These are phyloP conservation scores for Eueides isabella DNA, from an alignment of 1,140 invertebrate species.

Conservation along the genomic window DNA sequence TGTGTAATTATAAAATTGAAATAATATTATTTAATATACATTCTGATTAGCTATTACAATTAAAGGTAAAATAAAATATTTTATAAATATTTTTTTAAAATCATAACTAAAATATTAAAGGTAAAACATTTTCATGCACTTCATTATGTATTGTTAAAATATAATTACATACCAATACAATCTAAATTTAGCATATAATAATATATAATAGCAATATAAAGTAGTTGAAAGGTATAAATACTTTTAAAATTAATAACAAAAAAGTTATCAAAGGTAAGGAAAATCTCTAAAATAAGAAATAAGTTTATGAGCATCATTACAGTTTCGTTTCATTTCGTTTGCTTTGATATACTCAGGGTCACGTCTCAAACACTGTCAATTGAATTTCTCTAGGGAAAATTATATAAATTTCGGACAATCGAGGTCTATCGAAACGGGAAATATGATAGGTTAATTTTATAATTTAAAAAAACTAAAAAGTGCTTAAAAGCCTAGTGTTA, in stretches of 20 bases:
- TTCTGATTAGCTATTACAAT: too few species aligned
- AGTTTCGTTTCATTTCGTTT: slow-evolving; percentile 57
- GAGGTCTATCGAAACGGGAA: background rate
- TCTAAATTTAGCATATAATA: too few species aligned
- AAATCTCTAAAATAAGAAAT: background rate
- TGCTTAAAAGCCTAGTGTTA: too few species aligned
- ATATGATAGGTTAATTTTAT: too few species aligned
- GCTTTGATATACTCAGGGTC: slow-evolving; percentile 60
- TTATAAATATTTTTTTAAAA: background rate
- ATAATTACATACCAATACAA: too few species aligned
- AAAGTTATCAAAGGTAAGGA: background rate
- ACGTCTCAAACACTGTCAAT: slow-evolving; percentile 49
- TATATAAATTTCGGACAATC: slow-evolving; percentile 55
- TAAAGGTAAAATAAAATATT: background rate
- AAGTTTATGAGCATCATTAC: slow-evolving; percentile 50
- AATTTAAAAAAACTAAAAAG: too few species aligned
- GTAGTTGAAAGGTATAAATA: background rate
- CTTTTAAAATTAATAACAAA: background rate
- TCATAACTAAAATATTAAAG: background rate
- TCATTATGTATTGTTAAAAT: too few species aligned
- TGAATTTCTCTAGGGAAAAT: slow-evolving; percentile 53
- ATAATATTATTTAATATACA: too few species aligned
- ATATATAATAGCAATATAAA: too few species aligned
- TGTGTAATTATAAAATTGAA: background rate
- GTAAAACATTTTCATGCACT: too few species aligned